Evolutionary conservation across 2,888 invertebrate species (phyloP).

Genomic region (Zaprionus bogoriensis): DNA sequence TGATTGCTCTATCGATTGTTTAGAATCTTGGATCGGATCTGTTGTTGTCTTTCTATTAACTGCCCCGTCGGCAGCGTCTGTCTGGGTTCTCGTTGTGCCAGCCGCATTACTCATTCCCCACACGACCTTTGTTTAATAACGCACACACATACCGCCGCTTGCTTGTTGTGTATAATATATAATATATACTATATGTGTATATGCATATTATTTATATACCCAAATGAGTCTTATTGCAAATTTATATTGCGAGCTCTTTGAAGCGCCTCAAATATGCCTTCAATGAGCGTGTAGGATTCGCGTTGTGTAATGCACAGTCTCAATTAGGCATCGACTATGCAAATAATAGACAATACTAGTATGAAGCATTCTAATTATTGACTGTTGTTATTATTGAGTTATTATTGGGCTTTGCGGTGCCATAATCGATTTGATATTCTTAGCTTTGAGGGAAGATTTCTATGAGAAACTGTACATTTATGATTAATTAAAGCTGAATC

Average conservation of each 20-base stretch:
- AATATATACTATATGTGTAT: slow-evolving; percentile 13
- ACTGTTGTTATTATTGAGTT: too few species aligned
- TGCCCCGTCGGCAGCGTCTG: too few species aligned
- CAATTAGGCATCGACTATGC: not conserved
- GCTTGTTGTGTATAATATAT: too few species aligned
- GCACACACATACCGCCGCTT: slow-evolving; percentile 10
- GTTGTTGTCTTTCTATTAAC: slow-evolving; percentile 6
- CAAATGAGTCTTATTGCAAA: slow-evolving; percentile 34
- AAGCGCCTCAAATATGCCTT: not conserved
- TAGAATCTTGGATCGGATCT: slow-evolving; percentile 38
- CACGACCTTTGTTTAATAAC: slow-evolving; percentile 57
- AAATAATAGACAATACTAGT: not conserved
- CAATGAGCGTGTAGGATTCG: not conserved
- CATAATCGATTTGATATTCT: too few species aligned
- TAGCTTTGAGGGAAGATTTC: too few species aligned
- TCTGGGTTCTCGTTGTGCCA: slow-evolving; percentile 21
- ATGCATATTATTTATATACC: slow-evolving; percentile 20
- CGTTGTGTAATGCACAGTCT: not conserved
- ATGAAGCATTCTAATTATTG: too few species aligned
- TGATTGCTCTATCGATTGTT: slow-evolving; percentile 50
- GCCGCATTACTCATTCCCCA: slow-evolving; percentile 48
- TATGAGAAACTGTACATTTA: too few species aligned
- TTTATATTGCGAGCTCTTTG: not conserved
- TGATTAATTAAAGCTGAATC: too few species aligned
- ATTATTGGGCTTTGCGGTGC: too few species aligned